Evolutionary conservation across 2,888 invertebrate species (phyloP).

Genomic region (Tanypteryx hageni): DNA sequence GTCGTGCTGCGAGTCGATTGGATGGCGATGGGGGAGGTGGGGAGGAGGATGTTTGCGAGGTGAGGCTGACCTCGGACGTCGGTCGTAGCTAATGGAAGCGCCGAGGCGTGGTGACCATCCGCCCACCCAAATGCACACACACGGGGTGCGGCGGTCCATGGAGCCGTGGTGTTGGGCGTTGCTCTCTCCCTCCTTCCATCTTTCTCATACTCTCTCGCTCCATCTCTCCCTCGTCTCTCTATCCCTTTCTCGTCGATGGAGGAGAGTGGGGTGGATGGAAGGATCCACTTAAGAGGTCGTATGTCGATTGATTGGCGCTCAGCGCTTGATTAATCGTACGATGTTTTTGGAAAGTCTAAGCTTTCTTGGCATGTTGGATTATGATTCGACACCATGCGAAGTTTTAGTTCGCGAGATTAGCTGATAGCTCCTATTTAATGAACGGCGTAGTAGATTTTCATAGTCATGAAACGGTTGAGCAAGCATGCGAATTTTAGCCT

Average conservation of each 20-base stretch:
- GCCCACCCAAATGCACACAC: not conserved
- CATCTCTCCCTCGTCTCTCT: conserved; percentile 35
- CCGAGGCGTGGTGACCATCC: conserved; percentile 24
- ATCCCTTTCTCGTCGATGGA: conserved; percentile 66
- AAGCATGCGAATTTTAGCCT: no score
- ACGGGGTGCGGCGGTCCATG: conserved; percentile 2
- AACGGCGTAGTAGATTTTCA: no score
- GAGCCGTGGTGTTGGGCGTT: not conserved
- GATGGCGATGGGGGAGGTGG: no score
- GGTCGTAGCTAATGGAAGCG: conserved; percentile 30
- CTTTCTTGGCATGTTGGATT: no score
- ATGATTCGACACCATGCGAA: no score
- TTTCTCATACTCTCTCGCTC: no score
- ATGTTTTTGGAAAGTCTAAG: conserved; percentile 69
- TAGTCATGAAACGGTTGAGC: no score
- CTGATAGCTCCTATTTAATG: no score
- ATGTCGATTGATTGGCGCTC: not conserved
- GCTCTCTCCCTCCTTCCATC: conserved; percentile 15
- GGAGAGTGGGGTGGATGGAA: conserved; percentile 71
- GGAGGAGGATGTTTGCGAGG: not conserved
- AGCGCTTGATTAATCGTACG: conserved; percentile 72
- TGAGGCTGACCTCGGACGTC: conserved; percentile 11
- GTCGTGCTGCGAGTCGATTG: no score
- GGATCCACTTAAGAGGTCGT: conserved; percentile 66
- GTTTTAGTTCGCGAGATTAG: no score